Evolutionary conservation across 1,140 invertebrate genomes (phyloP).

Genomic region (Acromyrmex heyeri): DNA sequence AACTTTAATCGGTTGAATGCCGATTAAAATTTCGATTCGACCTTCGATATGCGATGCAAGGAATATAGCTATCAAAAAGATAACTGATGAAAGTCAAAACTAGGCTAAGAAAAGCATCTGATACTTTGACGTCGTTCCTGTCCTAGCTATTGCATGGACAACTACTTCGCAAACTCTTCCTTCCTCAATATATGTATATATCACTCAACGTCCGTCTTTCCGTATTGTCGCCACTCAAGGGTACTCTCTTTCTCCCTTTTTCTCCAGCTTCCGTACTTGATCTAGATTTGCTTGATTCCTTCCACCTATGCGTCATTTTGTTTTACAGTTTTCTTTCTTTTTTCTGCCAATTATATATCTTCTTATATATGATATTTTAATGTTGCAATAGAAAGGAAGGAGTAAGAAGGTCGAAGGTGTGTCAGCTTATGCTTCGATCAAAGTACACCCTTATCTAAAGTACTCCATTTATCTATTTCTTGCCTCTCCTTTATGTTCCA

Average conservation of each 20-base stretch:
- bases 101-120: slow-evolving; percentile 37
- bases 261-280: background rate
- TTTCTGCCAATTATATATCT: background rate
- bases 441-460: slow-evolving; percentile 6
- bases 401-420: slow-evolving; percentile 17
- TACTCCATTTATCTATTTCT: slow-evolving; percentile 38
- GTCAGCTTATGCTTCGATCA: slow-evolving; percentile 41
- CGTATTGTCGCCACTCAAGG: slow-evolving; percentile 22
- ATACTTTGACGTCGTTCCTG: slow-evolving; percentile 36
- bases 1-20: background rate
- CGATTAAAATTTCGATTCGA: slow-evolving; percentile 13
- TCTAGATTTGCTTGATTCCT: slow-evolving; percentile 1
- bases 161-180: background rate
- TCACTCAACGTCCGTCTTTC: slow-evolving; percentile 33
- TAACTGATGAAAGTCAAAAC: slow-evolving; percentile 31
- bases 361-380: slow-evolving; percentile 35
- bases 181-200: background rate
- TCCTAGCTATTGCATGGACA: background rate
- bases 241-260: background rate
- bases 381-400: background rate
- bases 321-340: background rate
- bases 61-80: background rate
- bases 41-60: background rate
- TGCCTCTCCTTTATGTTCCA: slow-evolving; percentile 29
- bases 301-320: background rate